Base-by-base conservation (phyloP, 2,797 vertebrate species). In the Synaphobranchus kaupii region DNA sequence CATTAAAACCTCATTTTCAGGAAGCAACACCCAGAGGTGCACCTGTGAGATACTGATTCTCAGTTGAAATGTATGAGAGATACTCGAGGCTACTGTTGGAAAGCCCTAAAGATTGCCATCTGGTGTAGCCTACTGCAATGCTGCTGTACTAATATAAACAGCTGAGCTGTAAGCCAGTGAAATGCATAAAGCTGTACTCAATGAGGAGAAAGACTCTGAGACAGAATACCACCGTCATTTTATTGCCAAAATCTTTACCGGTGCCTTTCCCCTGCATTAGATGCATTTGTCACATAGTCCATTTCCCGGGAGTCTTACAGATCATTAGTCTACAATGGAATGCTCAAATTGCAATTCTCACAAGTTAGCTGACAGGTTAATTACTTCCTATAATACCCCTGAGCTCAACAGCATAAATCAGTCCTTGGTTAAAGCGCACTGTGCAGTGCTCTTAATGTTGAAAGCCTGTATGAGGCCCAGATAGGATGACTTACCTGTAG, bases 251-350 rank as follows among this genome's bases (percentile, higher is more conserved):
- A n/a, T 66, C 63, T 66, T 66, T n/a, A n/a, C n/a, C 8, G 63
- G 7, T 66, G 63, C 63, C 9, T 66, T n/a, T 66, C 63, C 10
- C 63, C 5, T 66, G n/a, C 6, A 25, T n/a, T 66, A 9, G 63
- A 66, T 8, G 63, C 63, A 15, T n/a, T 66, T n/a, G n/a, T 66
- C 63, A 66, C 12, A 10, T 28, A 66, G 63, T 25, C 66, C 9
- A 71, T 28, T 28, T 71, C n/a, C 28, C n/a, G 28, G 28, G 66
- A 71, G 28, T 71, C 28, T 31, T 71, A 28, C 66, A 71, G 8
- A 71, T 71, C 66, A 71, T 71, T 71, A 71, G 66, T 71, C 66
- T 13, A 44, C 13, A 76, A 76, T 44, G 71, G 15, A 76, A 76
- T 4, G 28, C n/a, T 44, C 34, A 76, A 44, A 76, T 39, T 76